Evolutionary conservation across 2,113 vertebrate species (phyloP).

Genomic region (Lamprologus lemairii): DNA sequence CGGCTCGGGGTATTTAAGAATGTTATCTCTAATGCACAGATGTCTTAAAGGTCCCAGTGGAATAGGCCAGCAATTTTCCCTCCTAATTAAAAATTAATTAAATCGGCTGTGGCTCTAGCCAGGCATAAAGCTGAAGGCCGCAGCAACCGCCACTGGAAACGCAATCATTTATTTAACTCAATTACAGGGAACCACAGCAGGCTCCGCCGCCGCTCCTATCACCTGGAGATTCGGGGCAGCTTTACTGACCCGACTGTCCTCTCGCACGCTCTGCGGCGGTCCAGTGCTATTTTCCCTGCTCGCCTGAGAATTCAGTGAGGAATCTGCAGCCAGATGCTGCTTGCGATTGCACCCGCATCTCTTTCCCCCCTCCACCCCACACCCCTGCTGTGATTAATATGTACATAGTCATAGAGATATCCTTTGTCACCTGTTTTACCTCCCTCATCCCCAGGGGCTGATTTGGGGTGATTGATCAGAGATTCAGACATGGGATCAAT

Average conservation of each 20-base stretch:
- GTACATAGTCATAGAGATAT: constrained; percentile 56
- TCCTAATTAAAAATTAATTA: constrained; percentile 77
- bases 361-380: neutral
- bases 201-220: constrained; percentile 31
- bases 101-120: constrained; percentile 68
- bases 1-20: constrained; percentile 70
- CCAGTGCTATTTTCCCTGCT: neutral
- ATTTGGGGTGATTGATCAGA: constrained; percentile 69
- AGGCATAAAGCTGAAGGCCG: constrained; percentile 68
- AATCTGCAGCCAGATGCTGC: neutral
- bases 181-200: constrained; percentile 61
- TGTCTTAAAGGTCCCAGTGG: constrained; percentile 71
- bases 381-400: constrained; percentile 42
- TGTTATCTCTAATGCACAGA: constrained; percentile 75
- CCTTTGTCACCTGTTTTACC: constrained; percentile 54
- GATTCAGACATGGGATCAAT: constrained; percentile 67
- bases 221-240: constrained; percentile 34
- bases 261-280: too few species aligned
- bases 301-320: neutral
- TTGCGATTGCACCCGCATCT: constrained; percentile 15
- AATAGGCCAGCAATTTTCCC: constrained; percentile 70
- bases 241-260: neutral
- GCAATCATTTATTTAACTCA: constrained; percentile 73
- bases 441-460: constrained; percentile 46
- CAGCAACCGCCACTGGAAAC: constrained; percentile 50